phyloP scores from a whole-genome alignment of 2,797 vertebrate species.

The Falco cherrug region DNA sequence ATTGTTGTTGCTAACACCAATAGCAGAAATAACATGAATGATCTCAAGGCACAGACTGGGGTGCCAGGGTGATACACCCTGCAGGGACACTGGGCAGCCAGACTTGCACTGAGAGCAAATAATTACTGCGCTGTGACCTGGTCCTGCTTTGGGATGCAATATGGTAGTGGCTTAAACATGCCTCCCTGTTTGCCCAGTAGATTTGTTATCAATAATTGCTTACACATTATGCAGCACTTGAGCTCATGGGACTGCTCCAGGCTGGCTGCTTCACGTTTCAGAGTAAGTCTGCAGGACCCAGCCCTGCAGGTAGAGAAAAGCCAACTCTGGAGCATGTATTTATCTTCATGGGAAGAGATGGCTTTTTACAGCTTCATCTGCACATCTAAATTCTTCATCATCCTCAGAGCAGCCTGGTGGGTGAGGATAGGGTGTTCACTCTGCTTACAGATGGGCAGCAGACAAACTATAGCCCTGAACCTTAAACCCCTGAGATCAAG shows the following conservation, averaged over 20 bases:
- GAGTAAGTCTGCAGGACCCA: neutral
- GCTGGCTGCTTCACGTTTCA: neutral
- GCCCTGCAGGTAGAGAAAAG: neutral
- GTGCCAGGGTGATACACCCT: neutral
- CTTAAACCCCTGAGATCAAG: neutral
- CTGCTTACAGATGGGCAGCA: neutral
- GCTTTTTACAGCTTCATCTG: neutral
- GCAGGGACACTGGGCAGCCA: neutral
- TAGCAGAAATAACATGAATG: neutral
- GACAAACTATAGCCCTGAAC: neutral
- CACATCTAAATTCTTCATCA: neutral
- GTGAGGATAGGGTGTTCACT: neutral
- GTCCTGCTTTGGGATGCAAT: neutral
- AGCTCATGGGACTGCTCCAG: neutral
- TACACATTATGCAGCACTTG: neutral
- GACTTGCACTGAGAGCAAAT: neutral
- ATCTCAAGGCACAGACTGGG: neutral
- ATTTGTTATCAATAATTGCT: neutral
- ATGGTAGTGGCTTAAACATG: accelerated
- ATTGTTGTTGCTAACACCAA: neutral
- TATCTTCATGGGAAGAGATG: neutral
- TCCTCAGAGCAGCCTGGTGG: neutral
- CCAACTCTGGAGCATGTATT: neutral
- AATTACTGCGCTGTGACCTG: neutral
- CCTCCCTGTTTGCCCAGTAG: neutral